Conservation (phyloP, 2,888 invertebrate species). For the Meganola albula region DNA sequence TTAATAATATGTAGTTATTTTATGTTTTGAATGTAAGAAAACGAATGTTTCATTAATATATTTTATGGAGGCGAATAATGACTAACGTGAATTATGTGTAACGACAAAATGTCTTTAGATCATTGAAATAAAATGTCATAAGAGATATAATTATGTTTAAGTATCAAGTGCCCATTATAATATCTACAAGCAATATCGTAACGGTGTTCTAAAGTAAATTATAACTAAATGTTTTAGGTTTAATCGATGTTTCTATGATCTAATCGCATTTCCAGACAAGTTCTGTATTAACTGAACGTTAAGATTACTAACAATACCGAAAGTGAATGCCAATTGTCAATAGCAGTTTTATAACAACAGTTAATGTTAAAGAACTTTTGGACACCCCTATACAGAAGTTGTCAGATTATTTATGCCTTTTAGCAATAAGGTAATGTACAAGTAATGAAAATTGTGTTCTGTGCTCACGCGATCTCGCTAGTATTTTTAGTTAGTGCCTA, state of each 20-base stretch:
- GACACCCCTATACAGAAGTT: conserved; percentile 60
- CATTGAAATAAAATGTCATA: conserved; percentile 30
- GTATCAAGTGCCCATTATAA: conserved; percentile 17
- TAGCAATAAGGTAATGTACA: conserved; percentile 62
- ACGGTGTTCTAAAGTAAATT: conserved; percentile 20
- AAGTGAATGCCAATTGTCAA: conserved; percentile 40
- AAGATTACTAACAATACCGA: conserved; percentile 16
- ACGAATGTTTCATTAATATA: neutral
- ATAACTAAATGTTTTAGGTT: too few species aligned
- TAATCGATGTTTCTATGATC: conserved; percentile 27
- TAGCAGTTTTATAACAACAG: conserved; percentile 25
- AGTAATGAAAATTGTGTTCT: conserved; percentile 64
- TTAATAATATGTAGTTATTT: neutral
- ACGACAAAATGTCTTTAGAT: conserved; percentile 30
- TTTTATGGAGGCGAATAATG: neutral
- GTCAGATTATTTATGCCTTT: conserved; percentile 58
- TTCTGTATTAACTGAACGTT: neutral
- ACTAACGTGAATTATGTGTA: conserved; percentile 9
- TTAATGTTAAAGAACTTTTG: conserved; percentile 45
- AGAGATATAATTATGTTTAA: conserved; percentile 22
- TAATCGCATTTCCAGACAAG: conserved; percentile 27
- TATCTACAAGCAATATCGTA: conserved; percentile 26
- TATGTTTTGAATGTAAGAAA: neutral
- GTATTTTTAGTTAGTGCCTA: conserved; percentile 73
- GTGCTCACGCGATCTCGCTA: conserved; percentile 76